phyloP scores from a whole-genome alignment of 92 coral and sea anemone genomes.

The Epizoanthus illoricatus region DNA sequence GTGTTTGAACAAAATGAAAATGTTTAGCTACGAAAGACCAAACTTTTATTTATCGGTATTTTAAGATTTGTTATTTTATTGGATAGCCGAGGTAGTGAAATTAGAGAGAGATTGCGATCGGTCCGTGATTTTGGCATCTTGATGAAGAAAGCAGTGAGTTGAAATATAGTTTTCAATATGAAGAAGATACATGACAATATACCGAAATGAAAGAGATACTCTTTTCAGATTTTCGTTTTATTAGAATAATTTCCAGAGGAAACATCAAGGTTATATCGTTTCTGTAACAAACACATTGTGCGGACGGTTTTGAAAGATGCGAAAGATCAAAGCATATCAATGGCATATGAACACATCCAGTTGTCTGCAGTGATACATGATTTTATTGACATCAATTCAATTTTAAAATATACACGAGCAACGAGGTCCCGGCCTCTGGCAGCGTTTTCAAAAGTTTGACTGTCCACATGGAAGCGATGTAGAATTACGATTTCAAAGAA shows the following conservation, averaged over 20 bases:
- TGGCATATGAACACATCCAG: too few species aligned
- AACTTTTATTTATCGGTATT: background rate
- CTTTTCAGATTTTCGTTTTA: background rate
- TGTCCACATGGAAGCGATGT: too few species aligned
- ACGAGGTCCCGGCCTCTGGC: conserved; percentile 1
- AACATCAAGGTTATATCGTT: background rate
- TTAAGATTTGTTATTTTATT: background rate
- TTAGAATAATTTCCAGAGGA: background rate
- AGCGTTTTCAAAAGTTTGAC: too few species aligned
- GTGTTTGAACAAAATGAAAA: background rate
- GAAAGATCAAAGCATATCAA: too few species aligned
- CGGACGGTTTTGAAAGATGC: background rate
- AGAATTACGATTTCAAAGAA: too few species aligned
- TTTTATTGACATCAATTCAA: background rate
- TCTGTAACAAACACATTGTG: background rate
- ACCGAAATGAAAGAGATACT: background rate
- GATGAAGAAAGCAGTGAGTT: background rate
- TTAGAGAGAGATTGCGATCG: background rate
- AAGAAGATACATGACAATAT: background rate
- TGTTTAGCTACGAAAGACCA: too few species aligned
- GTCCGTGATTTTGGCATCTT: background rate
- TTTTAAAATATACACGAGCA: background rate
- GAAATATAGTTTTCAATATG: background rate
- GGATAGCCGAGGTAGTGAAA: background rate
- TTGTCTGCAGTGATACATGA: too few species aligned